phyloP scores from a whole-genome alignment of 23 tunicate species.

The Trididemnum miniatum region DNA sequence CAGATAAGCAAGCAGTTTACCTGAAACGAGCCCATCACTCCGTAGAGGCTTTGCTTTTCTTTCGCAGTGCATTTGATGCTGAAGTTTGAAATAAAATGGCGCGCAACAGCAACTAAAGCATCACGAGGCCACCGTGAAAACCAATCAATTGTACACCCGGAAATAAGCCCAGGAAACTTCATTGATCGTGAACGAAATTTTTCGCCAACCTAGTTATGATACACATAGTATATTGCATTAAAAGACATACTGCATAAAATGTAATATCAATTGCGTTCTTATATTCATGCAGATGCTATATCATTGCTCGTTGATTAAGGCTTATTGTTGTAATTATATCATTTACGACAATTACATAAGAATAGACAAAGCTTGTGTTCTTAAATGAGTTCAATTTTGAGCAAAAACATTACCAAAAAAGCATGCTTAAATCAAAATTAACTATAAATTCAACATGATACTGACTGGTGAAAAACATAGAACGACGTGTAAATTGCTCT shows the following conservation, averaged over 20 bases:
- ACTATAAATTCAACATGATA: too few species aligned
- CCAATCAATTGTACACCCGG: slow-evolving; percentile 98
- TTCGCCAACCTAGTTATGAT: slow-evolving; percentile 88
- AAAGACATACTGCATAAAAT: too few species aligned
- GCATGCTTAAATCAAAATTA: too few species aligned
- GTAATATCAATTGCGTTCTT: too few species aligned
- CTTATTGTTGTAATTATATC: too few species aligned
- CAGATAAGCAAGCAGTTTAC: slow-evolving; percentile 19
- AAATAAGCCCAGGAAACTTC: slow-evolving; percentile 96
- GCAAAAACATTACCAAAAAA: too few species aligned
- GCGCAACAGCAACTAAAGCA: slow-evolving; percentile 91
- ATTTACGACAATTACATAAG: too few species aligned
- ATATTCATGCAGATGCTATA: too few species aligned
- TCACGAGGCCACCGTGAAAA: slow-evolving; percentile 96
- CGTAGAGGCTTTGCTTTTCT: slow-evolving; percentile 62
- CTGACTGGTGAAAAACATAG: slow-evolving; percentile 86
- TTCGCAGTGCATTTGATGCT: slow-evolving; percentile 71
- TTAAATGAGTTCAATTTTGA: too few species aligned
- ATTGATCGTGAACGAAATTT: slow-evolving; percentile 88
- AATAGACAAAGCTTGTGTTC: too few species aligned
- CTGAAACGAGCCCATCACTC: slow-evolving; percentile 95
- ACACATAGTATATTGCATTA: too few species aligned
- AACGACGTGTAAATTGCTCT: slow-evolving; percentile 85
- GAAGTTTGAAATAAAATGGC: slow-evolving; percentile 81
- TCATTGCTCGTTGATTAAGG: too few species aligned